A percentile compares a stretch with the other conserved stretches of the same genome.
phyloP scores from a whole-genome alignment of 2,797 vertebrate species.

The Paguma larvata region DNA sequence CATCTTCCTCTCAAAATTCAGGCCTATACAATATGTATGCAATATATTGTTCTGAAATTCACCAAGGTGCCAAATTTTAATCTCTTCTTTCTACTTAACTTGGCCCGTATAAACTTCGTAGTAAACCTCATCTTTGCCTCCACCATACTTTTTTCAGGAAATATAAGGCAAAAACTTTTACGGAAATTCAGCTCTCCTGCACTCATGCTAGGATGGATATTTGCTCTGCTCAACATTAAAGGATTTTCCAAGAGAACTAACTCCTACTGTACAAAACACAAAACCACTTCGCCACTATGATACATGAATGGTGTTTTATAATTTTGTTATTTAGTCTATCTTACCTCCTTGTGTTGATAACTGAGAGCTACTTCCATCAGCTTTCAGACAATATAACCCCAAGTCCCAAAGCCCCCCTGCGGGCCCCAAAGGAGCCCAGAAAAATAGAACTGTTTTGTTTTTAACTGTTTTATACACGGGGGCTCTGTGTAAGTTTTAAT shows the following conservation, averaged over 20 bases:
- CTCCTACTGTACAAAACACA: conserved; percentile 16
- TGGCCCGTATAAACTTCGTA: background rate
- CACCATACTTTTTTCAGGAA: conserved; percentile 1
- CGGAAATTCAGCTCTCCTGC: conserved; percentile 12
- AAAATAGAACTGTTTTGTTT: conserved; percentile 53
- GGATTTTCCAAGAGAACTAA: conserved; percentile 26
- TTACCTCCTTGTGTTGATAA: conserved; percentile 12
- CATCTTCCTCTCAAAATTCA: background rate
- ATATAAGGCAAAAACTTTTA: background rate
- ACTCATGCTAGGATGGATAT: background rate
- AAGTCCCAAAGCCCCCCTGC: background rate
- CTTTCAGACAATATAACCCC: conserved; percentile 26
- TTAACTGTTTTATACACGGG: conserved; percentile 46
- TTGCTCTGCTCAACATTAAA: conserved; percentile 40
- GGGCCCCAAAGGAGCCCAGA: background rate
- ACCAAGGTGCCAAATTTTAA: background rate
- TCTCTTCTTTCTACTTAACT: conserved; percentile 7
- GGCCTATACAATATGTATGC: background rate
- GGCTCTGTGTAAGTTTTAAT: conserved; percentile 37
- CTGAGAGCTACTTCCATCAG: background rate
- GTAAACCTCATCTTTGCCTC: conserved; percentile 40
- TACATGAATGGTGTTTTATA: background rate
- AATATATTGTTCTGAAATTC: conserved; percentile 17
- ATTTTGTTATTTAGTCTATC: conserved; percentile 4
- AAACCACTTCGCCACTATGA: background rate